A percentile compares a stretch with the other conserved stretches of the same genome.
Conservation (phyloP, 2,113 vertebrate species). For the Cervus canadensis region DNA sequence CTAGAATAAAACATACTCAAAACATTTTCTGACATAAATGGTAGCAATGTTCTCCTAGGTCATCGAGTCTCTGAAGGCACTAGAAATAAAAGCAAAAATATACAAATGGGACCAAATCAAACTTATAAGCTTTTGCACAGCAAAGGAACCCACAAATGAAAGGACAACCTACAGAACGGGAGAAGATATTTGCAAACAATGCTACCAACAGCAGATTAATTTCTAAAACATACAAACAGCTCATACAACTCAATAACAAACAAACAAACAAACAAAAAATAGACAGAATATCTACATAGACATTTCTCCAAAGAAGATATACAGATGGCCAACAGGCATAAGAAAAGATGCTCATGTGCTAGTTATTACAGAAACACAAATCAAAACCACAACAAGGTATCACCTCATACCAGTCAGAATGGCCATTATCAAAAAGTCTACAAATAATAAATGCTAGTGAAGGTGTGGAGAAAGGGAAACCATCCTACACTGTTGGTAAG, state of each 20-base stretch:
- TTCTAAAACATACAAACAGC: background rate
- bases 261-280: background rate
- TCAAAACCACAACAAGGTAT: background rate
- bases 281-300: background rate
- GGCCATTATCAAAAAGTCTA: background rate
- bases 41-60: background rate
- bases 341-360: background rate
- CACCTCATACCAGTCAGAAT: background rate
- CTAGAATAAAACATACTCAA: background rate
- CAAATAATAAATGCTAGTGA: background rate
- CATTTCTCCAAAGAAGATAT: background rate
- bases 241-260: background rate
- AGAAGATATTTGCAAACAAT: background rate
- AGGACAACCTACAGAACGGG: background rate
- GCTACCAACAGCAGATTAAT: background rate
- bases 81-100: background rate
- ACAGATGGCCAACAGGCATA: background rate
- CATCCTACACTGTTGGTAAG: background rate
- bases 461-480: background rate
- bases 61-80: background rate
- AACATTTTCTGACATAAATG: background rate
- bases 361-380: background rate
- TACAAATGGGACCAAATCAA: background rate
- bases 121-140: background rate
- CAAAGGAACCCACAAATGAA: background rate